Conservation (phyloP, 2,113 vertebrate genomes). For the Solea solea region DNA sequence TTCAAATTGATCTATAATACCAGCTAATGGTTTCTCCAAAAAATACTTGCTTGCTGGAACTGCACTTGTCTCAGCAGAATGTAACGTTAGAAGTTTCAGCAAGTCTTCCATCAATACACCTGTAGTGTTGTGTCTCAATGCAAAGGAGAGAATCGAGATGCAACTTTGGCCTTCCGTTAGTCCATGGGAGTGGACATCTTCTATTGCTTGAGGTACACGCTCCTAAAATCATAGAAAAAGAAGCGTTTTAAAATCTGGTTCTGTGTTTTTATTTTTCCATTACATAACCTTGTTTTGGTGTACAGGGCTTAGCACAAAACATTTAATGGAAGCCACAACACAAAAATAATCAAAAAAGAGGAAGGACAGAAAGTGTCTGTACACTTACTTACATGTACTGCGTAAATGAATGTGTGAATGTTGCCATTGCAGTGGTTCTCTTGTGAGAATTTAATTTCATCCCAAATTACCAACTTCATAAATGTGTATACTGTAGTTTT, state of each 20-base stretch:
- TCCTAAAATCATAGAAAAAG: slow-evolving; percentile 13
- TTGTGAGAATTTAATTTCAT: no score
- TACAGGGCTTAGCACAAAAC: no score
- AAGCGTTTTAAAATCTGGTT: background rate
- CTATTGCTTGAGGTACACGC: background rate
- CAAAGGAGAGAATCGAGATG: slow-evolving; percentile 17
- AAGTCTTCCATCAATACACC: slow-evolving; percentile 17
- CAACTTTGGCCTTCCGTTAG: slow-evolving; percentile 1
- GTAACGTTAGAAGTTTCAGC: slow-evolving; percentile 9
- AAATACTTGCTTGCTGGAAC: slow-evolving; percentile 23
- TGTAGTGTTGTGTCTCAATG: slow-evolving; percentile 14
- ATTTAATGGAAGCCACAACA: no score
- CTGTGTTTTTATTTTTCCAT: no score
- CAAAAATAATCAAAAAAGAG: no score
- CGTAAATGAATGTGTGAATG: no score
- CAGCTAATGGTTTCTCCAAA: slow-evolving; percentile 21
- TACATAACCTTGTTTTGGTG: no score
- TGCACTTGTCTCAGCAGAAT: slow-evolving; percentile 4
- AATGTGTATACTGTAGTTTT: no score
- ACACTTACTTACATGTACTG: no score
- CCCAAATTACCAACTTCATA: no score
- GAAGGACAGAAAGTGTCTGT: no score
- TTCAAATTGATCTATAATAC: background rate
- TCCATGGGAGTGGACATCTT: background rate
- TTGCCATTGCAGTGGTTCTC: no score